Conservation (phyloP, 2,113 vertebrate genomes). For the Diglossa brunneiventris region DNA sequence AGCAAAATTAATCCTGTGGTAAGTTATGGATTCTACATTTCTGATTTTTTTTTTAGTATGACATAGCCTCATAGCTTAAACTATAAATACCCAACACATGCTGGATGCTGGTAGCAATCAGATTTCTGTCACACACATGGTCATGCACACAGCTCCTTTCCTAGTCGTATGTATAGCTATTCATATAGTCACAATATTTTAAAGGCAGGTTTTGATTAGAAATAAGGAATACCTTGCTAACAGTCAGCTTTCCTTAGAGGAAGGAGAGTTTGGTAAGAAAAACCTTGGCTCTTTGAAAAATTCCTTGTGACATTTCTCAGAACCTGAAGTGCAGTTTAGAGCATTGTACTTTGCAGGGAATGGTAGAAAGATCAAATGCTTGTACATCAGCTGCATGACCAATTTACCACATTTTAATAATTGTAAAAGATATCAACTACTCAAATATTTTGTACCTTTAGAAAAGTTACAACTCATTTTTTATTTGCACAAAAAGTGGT, state of each 20-base stretch:
- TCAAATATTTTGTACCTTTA: not conserved
- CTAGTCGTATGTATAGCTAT: not conserved
- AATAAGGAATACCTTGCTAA: not conserved
- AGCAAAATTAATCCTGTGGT: not conserved
- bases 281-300: not conserved
- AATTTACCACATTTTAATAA: not conserved
- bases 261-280: not conserved
- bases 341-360: not conserved
- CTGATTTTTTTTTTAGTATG: not conserved
- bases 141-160: not conserved
- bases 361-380: not conserved
- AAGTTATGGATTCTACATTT: not conserved
- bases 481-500: not conserved
- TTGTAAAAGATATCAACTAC: not conserved
- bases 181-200: not conserved
- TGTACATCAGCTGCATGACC: fast-evolving
- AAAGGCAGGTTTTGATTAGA: not conserved
- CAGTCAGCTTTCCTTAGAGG: not conserved
- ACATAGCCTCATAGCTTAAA: not conserved
- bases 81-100: not conserved
- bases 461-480: not conserved
- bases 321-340: not conserved
- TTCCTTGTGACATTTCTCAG: not conserved
- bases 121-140: not conserved
- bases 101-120: not conserved